A percentile compares a stretch with the other conserved stretches of the same genome.
Evolutionary conservation across 2,888 invertebrate species (phyloP).

Genomic region (Parnassius orleans): DNA sequence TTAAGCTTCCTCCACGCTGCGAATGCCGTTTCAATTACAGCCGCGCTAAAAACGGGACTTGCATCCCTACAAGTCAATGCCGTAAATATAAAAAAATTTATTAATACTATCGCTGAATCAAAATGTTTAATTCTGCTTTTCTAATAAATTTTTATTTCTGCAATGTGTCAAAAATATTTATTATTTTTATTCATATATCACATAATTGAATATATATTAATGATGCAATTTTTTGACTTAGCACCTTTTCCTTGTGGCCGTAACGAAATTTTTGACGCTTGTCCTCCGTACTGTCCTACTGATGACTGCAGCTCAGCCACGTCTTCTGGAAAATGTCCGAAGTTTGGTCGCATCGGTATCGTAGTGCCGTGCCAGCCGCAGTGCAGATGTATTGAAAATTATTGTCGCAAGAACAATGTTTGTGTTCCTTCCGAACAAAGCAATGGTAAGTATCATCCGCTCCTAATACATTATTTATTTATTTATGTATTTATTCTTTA

Average conservation of each 20-base stretch:
- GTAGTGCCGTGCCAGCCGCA: slow-evolving; percentile 37
- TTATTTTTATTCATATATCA: too few relatives aligned
- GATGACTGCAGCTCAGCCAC: slow-evolving; percentile 46
- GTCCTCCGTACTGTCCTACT: slow-evolving; percentile 45
- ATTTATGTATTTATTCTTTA: too few relatives aligned
- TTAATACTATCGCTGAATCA: neutral
- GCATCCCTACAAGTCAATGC: slow-evolving; percentile 20
- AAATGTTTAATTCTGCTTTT: too few relatives aligned
- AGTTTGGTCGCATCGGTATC: slow-evolving; percentile 35
- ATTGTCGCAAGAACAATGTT: slow-evolving; percentile 42
- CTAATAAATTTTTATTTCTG: too few relatives aligned
- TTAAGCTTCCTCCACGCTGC: slow-evolving; percentile 21
- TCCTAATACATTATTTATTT: too few relatives aligned
- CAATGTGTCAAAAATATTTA: too few relatives aligned
- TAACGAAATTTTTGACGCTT: slow-evolving; percentile 44
- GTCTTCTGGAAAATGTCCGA: slow-evolving; percentile 40
- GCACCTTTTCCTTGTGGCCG: slow-evolving; percentile 43
- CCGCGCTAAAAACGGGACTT: slow-evolving; percentile 16
- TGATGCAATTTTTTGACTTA: slow-evolving; percentile 29
- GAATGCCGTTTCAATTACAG: slow-evolving; percentile 21
- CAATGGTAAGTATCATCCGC: slow-evolving; percentile 35
- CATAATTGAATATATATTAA: neutral
- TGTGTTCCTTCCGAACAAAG: slow-evolving; percentile 51
- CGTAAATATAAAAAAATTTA: slow-evolving; percentile 22
- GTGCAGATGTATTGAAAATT: slow-evolving; percentile 45